Base-by-base conservation (phyloP, 2,888 invertebrate species). In the Chrysolina oricalcia region DNA sequence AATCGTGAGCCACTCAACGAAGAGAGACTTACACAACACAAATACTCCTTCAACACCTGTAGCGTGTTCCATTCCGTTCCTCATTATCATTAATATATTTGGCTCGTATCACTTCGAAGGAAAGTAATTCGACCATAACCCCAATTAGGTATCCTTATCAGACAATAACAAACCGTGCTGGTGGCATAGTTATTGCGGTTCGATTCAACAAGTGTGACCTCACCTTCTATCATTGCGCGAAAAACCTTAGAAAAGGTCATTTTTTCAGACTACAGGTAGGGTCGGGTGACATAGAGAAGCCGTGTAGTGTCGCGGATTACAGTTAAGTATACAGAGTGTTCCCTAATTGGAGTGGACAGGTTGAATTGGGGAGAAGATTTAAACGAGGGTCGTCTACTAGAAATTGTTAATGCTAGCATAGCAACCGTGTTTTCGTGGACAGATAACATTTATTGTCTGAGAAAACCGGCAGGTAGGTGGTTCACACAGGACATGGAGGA, bases 71-170 rank as follows among this genome's bases (percentile, higher is more conserved):
- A 27, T 23, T 59, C 15, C 5, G 35, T 9, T 59, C 27, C 59
- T 59, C 59, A 68, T 53, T 53, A 68, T 19, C 17, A 68, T 53
- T 53, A 56, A 68, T 53, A 19, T 27, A 68, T 68, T 35, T 50
- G 48, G 11, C 15, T 23, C 19, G 48, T 67, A 67, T 67, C 68
- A 68, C 21, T 53, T 53, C 35, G 53, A 68, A 53, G 53, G 63
- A 64, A 70, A 70, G 15, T 19, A 21, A 62, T 48, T 50, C 74
- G 74, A 66, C 76, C 70, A 56, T 76, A 76, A 76, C 73, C 76
- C 67, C 76, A 70, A 67, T 73, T 76, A 70, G 70, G 66, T 66
- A 70, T 76, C 70, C 73, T 76, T 76, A 76, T 76, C 76, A 59
- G 62, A 67, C 53, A 62, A 73, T 63, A 50, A 35, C 59, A 72